phyloP scores from a whole-genome alignment of 1,140 invertebrate genomes.

The Apolygus lucorum region DNA sequence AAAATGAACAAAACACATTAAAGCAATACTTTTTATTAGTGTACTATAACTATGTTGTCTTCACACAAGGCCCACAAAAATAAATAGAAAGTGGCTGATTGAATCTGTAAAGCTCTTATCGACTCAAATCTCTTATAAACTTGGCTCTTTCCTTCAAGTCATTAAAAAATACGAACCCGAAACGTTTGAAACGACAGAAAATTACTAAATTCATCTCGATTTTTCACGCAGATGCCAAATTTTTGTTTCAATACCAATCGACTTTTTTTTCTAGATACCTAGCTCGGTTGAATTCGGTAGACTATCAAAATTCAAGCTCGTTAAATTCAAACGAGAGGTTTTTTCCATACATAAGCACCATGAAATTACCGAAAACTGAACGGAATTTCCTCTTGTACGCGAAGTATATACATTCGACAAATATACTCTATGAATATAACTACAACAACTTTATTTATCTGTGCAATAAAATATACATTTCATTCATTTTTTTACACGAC shows the following conservation, averaged over 20 bases:
- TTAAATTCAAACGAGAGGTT: background rate
- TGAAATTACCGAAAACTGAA: background rate
- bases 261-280: background rate
- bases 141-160: background rate
- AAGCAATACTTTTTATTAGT: background rate
- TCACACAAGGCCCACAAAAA: background rate
- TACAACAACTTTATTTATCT: background rate
- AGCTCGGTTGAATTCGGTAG: background rate
- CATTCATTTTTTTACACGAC: background rate
- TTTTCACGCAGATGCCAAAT: background rate
- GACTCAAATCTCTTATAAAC: background rate
- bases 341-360: background rate
- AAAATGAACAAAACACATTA: too few species aligned
- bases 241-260: background rate
- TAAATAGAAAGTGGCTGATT: background rate
- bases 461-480: background rate
- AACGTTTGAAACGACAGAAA: background rate
- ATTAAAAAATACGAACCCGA: background rate
- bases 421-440: background rate
- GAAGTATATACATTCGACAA: background rate
- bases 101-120: background rate
- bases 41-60: background rate
- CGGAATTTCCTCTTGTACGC: background rate
- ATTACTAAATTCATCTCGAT: background rate
- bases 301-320: background rate